Base-by-base conservation (phyloP, 1,140 invertebrate genomes). In the Delia radicum region DNA sequence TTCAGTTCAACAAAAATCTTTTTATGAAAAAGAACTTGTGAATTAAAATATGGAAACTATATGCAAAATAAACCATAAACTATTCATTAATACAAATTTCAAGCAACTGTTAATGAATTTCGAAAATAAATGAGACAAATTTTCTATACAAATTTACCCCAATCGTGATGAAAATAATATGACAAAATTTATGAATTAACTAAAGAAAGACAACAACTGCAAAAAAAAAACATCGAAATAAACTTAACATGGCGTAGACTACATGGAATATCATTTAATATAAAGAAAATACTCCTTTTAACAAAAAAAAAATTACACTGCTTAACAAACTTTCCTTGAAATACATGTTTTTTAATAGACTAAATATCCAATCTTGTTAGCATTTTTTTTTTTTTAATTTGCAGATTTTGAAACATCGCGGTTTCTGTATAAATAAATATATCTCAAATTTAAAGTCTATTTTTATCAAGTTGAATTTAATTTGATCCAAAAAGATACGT, bases 101-200 rank as follows among this genome's bases (percentile, higher is more conserved):
- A 55, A 55, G 48, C 48, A 55, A 55, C 31, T 69, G 65, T 69
- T 69, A 69, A 69, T 69, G 65, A 69, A 69, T 21, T 69, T 33
- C 31, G 29, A 33, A 69, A 69, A 69, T 69, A 69, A 69, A 69
- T 69, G 29, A 69, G 65, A 69, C 65, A 69, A 69, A 69, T 69
- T 69, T 69, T 33, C 29, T 33, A 28, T 33, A 33, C 29, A 33
- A 18, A 31, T 69, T 69, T 33, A 33, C 15, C 31, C 29, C 65
- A 31, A 26, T 69, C 65, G 48, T 4, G n/a, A 55, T 21, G 2
- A 55, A 55, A 55, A 55, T 21, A 33, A 69, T 33, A 29, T 69
- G 65, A 69, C 65, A 69, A 69, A 69, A 69, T 69, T 69, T 69
- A 69, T 69, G 65, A 69, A 69, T 69, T 33, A 69, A 69, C 65